phyloP scores from a whole-genome alignment of 2,113 vertebrate genomes.

The Ceyx melanurus region DNA sequence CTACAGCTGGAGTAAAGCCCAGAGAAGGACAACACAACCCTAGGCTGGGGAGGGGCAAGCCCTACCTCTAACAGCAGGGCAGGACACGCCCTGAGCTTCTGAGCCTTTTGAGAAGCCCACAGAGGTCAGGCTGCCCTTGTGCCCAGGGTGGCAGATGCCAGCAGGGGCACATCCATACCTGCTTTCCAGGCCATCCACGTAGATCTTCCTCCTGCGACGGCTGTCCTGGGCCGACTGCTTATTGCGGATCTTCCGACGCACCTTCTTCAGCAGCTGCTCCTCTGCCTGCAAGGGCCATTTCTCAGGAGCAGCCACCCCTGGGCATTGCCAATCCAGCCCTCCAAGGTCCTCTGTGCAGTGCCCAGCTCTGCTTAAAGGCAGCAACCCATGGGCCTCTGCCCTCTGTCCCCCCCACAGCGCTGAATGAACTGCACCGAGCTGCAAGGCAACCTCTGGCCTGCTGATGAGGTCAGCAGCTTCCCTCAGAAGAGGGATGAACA shows the following conservation, averaged over 20 bases:
- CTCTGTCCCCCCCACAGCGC: too few species aligned
- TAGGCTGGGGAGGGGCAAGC: not conserved
- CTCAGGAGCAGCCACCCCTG: not conserved
- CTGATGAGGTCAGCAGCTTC: too few species aligned
- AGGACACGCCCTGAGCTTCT: not conserved
- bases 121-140: not conserved
- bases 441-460: too few species aligned
- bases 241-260: constrained; percentile 89
- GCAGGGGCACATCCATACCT: constrained; percentile 69
- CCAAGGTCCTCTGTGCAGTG: not conserved
- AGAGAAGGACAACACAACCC: not conserved
- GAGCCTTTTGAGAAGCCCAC: not conserved
- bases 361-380: not conserved
- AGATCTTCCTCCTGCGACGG: constrained; percentile 88
- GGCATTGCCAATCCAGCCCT: not conserved
- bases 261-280: constrained; percentile 83
- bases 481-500: too few species aligned
- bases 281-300: constrained; percentile 74
- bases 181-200: constrained; percentile 86
- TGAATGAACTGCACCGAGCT: too few species aligned
- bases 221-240: constrained; percentile 91
- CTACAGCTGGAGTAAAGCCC: not conserved
- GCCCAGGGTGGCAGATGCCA: not conserved
- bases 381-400: not conserved
- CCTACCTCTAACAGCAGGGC: not conserved